Percentiles rank a stretch among this genome's conserved stretches.
Conservation (phyloP, 2,888 invertebrate species). For the Harmothoe impar region DNA sequence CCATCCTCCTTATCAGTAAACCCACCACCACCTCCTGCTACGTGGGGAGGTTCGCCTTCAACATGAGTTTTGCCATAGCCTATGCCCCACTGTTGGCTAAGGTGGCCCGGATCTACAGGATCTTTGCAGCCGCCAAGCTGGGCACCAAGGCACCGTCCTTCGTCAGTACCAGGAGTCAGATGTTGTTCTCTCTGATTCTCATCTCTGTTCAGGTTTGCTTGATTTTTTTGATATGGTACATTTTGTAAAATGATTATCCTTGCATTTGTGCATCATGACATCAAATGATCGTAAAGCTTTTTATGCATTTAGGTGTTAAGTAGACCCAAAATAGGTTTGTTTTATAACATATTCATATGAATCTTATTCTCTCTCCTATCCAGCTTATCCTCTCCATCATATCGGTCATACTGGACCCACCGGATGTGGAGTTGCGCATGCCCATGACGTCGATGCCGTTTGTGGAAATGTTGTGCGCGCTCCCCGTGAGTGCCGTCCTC, state of each 20-base stretch:
- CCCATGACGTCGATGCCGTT: constrained; percentile 72
- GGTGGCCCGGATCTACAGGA: constrained; percentile 64
- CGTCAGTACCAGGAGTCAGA: constrained; percentile 71
- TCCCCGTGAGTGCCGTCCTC: constrained; percentile 73
- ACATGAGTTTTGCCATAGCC: constrained; percentile 72
- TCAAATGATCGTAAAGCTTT: too few species aligned
- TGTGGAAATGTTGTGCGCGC: constrained; percentile 75
- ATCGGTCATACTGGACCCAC: constrained; percentile 60
- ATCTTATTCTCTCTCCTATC: not conserved
- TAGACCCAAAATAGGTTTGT: too few species aligned
- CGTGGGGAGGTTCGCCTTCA: constrained; percentile 70
- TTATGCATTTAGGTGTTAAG: too few species aligned
- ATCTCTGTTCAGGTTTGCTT: constrained; percentile 70
- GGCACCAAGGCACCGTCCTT: constrained; percentile 67
- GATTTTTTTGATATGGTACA: not conserved
- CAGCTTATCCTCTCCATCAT: constrained; percentile 59
- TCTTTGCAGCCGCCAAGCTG: constrained; percentile 59
- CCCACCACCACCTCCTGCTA: constrained; percentile 70
- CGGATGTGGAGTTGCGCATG: constrained; percentile 69
- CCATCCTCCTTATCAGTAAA: constrained; percentile 66
- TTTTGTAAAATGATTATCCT: not conserved
- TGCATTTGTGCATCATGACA: too few species aligned
- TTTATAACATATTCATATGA: too few species aligned
- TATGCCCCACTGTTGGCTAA: constrained; percentile 72
- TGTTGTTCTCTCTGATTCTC: constrained; percentile 68